phyloP scores from a whole-genome alignment of 2,888 invertebrate genomes.

The Cryptocephalus primarius region DNA sequence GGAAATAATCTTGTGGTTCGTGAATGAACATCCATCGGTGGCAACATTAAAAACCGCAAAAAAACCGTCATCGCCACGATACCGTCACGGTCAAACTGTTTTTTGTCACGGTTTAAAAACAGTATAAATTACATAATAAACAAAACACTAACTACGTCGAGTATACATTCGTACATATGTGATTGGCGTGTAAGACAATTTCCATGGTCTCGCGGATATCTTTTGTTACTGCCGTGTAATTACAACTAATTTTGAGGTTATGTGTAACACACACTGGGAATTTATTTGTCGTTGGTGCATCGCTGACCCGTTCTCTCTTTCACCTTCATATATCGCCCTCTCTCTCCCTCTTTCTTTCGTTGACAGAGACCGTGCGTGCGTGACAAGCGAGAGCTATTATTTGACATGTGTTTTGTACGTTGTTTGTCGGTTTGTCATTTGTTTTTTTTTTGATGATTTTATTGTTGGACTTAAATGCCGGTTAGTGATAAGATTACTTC shows the following conservation, averaged over 20 bases:
- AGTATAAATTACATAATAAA: constrained; percentile 12
- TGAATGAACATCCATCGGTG: no score
- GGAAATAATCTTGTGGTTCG: no score
- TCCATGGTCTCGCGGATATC: constrained; percentile 13
- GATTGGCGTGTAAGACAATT: constrained; percentile 15
- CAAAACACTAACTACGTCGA: constrained; percentile 8
- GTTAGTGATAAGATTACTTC: no score
- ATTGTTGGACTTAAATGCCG: no score
- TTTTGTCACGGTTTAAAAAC: constrained; percentile 11
- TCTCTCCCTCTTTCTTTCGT: constrained; percentile 2
- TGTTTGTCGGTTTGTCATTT: constrained; percentile 10
- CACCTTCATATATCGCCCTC: no score
- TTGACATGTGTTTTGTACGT: constrained; percentile 13
- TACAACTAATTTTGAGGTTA: constrained; percentile 16
- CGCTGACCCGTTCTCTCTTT: no score
- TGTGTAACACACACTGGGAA: constrained; percentile 7
- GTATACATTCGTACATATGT: constrained; percentile 10
- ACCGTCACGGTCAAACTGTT: no score
- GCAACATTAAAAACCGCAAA: no score
- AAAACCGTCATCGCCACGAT: no score
- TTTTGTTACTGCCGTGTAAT: constrained; percentile 13
- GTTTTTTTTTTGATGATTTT: constrained; percentile 4
- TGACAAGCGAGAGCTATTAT: constrained; percentile 12
- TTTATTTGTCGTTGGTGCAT: not conserved
- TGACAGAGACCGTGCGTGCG: constrained; percentile 11